Evolutionary conservation across 2,113 vertebrate genomes (phyloP).

Genomic region (Serilophus lunatus): DNA sequence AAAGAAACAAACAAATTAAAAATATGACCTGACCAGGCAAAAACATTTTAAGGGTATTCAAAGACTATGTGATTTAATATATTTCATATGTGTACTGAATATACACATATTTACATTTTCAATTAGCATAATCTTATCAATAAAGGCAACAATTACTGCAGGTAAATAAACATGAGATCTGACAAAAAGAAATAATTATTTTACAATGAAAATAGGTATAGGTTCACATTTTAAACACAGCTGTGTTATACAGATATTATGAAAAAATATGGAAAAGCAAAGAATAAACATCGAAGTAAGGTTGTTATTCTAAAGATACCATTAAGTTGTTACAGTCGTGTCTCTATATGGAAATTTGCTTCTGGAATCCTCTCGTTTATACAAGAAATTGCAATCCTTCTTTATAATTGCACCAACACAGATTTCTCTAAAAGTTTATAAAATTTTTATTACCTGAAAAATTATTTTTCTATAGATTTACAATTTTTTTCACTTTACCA

Average conservation of each 20-base stretch:
- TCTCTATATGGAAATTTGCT: not conserved
- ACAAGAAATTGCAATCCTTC: not conserved
- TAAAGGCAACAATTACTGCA: not conserved
- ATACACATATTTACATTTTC: not conserved
- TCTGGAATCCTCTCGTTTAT: not conserved
- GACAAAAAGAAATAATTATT: not conserved
- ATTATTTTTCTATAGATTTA: not conserved
- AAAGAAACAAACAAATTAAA: not conserved
- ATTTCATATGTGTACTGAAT: not conserved
- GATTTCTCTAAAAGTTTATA: not conserved
- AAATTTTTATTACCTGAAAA: slow-evolving; percentile 7
- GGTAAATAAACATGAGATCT: not conserved
- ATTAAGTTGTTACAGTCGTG: not conserved
- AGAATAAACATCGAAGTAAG: not conserved
- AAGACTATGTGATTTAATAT: not conserved
- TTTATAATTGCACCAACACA: not conserved
- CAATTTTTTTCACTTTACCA: not conserved
- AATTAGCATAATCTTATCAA: not conserved
- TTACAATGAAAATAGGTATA: not conserved
- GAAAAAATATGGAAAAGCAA: not conserved
- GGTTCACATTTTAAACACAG: not conserved
- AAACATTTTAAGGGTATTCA: not conserved
- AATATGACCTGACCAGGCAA: not conserved
- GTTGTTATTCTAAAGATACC: not conserved
- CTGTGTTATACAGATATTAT: not conserved